Conservation (phyloP, 2,113 vertebrate species). For the Lycocorax pyrrhopterus region DNA sequence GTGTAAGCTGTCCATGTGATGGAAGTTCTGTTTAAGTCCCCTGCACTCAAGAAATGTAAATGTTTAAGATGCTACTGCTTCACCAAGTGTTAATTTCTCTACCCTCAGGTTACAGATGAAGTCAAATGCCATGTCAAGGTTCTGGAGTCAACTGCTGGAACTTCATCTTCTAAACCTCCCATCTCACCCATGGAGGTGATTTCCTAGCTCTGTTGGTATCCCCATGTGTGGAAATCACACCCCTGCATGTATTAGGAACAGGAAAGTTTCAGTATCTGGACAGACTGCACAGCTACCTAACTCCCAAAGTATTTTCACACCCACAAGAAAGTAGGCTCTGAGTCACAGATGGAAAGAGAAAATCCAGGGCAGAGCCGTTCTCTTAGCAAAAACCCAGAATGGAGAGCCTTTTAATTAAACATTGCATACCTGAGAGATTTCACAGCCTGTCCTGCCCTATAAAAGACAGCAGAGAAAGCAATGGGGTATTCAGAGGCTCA, state of each 20-base stretch:
- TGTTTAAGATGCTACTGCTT: neutral
- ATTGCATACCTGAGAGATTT: neutral
- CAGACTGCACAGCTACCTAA: neutral
- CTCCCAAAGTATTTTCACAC: neutral
- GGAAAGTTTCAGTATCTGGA: neutral
- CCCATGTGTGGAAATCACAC: neutral
- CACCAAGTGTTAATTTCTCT: neutral
- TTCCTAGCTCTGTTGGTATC: neutral
- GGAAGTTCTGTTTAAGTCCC: neutral
- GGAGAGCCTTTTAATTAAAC: neutral
- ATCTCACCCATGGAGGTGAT: neutral
- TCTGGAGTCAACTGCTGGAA: neutral
- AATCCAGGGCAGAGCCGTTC: neutral
- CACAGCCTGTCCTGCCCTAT: neutral
- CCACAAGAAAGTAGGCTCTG: neutral
- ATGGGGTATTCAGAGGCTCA: neutral
- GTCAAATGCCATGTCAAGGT: neutral
- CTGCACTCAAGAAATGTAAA: neutral
- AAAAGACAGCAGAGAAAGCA: neutral
- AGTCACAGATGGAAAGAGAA: neutral
- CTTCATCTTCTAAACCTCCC: neutral
- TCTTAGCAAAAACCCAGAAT: neutral
- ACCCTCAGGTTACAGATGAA: neutral
- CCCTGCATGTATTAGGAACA: neutral
- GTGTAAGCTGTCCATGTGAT: neutral